phyloP scores from a whole-genome alignment of 2,888 invertebrate genomes.

The Pecten maximus region DNA sequence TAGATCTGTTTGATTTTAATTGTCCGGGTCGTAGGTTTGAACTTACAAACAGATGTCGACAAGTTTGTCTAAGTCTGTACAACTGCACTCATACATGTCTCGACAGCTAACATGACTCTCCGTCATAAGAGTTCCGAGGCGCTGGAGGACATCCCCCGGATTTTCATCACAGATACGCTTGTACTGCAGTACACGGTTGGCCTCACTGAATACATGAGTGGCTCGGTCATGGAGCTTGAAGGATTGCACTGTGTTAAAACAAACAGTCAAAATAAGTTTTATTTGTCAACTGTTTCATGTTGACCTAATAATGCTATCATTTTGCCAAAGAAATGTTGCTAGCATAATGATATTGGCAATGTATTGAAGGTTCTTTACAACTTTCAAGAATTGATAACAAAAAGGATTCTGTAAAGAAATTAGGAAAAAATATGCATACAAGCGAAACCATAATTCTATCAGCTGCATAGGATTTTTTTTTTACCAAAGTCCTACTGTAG shows the following conservation, averaged over 20 bases:
- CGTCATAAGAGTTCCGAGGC: conserved; percentile 92
- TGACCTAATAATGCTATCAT: too few relatives aligned
- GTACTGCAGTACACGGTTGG: conserved; percentile 91
- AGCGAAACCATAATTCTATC: too few relatives aligned
- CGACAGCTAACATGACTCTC: conserved; percentile 93
- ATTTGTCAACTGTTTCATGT: too few relatives aligned
- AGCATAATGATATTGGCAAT: too few relatives aligned
- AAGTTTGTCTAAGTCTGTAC: conserved; percentile 91
- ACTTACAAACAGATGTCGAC: conserved; percentile 88
- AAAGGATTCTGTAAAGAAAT: too few relatives aligned
- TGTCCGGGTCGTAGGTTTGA: not conserved
- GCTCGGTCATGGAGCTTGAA: conserved; percentile 92
- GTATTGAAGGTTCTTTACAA: too few relatives aligned
- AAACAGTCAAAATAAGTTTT: not conserved
- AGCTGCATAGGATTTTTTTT: too few relatives aligned
- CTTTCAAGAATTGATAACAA: too few relatives aligned
- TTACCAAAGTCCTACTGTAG: too few relatives aligned
- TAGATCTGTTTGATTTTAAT: too few relatives aligned
- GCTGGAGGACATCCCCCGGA: conserved; percentile 76
- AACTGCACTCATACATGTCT: conserved; percentile 95
- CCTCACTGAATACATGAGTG: conserved; percentile 92
- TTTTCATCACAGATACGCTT: conserved; percentile 85
- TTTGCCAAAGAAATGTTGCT: too few relatives aligned
- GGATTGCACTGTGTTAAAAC: conserved; percentile 81
- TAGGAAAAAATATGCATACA: too few relatives aligned